phyloP scores from a whole-genome alignment of 2,888 invertebrate species.

The Cotesia congregata region DNA sequence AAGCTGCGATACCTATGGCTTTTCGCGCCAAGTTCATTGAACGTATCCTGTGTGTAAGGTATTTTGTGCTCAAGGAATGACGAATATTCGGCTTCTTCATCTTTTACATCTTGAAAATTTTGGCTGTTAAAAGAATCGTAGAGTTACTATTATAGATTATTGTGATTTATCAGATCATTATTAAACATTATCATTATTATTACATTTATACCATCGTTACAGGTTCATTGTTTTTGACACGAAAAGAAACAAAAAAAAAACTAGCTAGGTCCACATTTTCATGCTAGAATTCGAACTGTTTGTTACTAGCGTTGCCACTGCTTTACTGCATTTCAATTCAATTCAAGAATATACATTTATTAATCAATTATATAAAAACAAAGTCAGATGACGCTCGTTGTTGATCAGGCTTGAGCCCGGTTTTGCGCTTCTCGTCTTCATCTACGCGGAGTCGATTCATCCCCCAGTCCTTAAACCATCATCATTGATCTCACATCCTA shows the following conservation, averaged over 20 bases:
- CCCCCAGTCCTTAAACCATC: conserved; percentile 47
- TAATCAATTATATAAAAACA: conserved; percentile 1
- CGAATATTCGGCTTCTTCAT: conserved; percentile 29
- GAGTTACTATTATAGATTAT: not conserved
- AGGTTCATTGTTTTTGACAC: not conserved
- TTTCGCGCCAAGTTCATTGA: conserved; percentile 26
- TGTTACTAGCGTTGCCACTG: conserved; percentile 17
- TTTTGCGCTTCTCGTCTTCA: conserved; percentile 54
- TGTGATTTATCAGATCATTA: conserved; percentile 23
- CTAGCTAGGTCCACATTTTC: conserved; percentile 4
- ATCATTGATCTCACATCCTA: conserved; percentile 35
- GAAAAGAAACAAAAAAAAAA: not conserved
- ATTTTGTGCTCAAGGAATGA: conserved; percentile 30
- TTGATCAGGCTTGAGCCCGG: conserved; percentile 33
- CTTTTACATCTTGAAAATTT: conserved; percentile 6
- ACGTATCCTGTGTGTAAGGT: conserved; percentile 35
- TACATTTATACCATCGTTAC: not conserved
- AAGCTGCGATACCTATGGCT: conserved; percentile 36
- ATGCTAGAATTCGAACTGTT: conserved; percentile 11
- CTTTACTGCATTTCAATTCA: not conserved
- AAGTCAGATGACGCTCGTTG: conserved; percentile 29
- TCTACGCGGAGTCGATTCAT: conserved; percentile 61
- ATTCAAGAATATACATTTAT: not conserved
- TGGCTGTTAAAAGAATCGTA: conserved; percentile 12
- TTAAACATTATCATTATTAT: not conserved